These are phyloP conservation scores for Nemoura dubitans DNA, from an alignment of 2,888 invertebrate genomes.

Conservation along the genomic window DNA sequence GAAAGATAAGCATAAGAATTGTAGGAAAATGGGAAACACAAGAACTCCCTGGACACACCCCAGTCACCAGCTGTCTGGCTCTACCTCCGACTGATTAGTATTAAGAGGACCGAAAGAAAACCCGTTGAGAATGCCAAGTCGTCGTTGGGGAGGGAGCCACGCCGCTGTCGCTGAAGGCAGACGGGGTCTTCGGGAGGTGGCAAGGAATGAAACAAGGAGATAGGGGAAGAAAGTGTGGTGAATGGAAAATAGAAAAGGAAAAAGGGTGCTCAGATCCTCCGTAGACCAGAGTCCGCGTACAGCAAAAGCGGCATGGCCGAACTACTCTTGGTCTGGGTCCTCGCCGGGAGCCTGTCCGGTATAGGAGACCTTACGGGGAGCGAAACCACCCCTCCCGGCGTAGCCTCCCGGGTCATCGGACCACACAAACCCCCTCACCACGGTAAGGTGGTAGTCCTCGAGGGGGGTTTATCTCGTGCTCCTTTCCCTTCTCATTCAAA, in stretches of 20 bases:
- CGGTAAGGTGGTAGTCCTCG: background rate
- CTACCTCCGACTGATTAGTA: background rate
- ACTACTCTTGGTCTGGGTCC: background rate
- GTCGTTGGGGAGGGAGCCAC: background rate
- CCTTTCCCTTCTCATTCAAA: too few relatives aligned
- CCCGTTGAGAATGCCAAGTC: background rate
- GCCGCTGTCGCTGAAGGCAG: background rate
- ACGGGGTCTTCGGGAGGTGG: background rate
- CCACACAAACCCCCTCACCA: background rate
- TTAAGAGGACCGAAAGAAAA: background rate
- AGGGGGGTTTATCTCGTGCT: too few relatives aligned
- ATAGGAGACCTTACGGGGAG: background rate
- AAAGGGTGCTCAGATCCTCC: background rate
- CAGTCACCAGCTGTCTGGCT: slow-evolving; percentile 7
- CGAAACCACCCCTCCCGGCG: background rate
- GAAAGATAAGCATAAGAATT: background rate
- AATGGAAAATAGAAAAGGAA: background rate
- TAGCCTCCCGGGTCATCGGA: background rate
- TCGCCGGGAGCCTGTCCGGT: slow-evolving; percentile 12
- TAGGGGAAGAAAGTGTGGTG: background rate
- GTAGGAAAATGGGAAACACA: background rate
- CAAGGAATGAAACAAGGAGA: background rate
- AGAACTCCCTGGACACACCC: background rate
- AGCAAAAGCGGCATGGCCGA: background rate
- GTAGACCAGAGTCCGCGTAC: background rate